Evolutionary conservation across 2,797 vertebrate genomes (phyloP), one percentile per base, ranked within the genome.

Genomic region (Eulemur mongoz): DNA sequence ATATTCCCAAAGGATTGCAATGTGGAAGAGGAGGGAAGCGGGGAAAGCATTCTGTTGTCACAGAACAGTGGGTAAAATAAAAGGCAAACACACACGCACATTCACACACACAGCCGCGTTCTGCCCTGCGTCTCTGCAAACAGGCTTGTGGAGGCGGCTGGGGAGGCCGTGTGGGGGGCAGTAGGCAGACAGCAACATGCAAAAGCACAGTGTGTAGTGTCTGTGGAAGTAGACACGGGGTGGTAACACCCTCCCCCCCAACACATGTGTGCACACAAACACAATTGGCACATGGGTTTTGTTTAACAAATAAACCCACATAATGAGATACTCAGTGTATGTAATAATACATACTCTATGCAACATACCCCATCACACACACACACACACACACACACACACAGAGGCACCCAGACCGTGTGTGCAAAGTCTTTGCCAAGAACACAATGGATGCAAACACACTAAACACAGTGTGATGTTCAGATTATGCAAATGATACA

Each of bases 1-100:
- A 98, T 98, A 98, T 98, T 98, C 98, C 98, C 98, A 98, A 98
- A 98, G 98, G 98, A 98, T 95, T 93, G 98, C 92, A 88, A 85
- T 94, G 97, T 87, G 98, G 94, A 97, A 96, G 96, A 97, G 98
- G 98, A 96, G 98, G 98, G 97, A 97, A 94, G 97, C 81, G 73
- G 89, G 97, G 73, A 43, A 54, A 69, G 97, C 95, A 91, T 70
- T 97, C 95, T 93, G 96, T 97, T 98, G 98, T 97, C 98, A 98
- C 96, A 98, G 97, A 78, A 89, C 96, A 92, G 67, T 76, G 98
- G 98, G 90, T 97, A 86, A 70, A 98, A 91, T 89, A 75, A 97
- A 89, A 97, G 97, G 97, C 95, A 73, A 93, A 48, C 94, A 61
- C 84, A 93, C 80, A 91, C 91, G 75, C 82, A 67, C 89, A 78